phyloP scores from a whole-genome alignment of 2,113 vertebrate genomes.

The Trichomycterus rosablanca region DNA sequence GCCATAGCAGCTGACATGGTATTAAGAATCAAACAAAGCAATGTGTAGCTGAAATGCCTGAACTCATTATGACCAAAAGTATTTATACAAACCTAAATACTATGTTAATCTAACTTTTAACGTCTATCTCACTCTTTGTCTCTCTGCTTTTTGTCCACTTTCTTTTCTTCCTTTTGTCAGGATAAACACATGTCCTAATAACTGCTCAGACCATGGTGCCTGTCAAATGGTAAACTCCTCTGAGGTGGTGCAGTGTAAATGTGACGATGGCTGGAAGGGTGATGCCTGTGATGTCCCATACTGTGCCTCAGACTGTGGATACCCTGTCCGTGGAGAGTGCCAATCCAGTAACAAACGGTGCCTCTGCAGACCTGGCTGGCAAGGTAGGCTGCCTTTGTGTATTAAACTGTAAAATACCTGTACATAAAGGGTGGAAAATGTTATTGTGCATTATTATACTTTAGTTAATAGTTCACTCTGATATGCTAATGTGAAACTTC shows the following conservation, averaged over 20 bases:
- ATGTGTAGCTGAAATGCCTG: no score
- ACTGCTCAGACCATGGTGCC: constrained; percentile 85
- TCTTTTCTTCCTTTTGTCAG: no score
- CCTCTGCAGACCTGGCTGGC: constrained; percentile 77
- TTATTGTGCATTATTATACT: background rate
- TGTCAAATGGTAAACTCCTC: constrained; percentile 68
- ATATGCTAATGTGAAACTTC: background rate
- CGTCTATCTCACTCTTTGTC: background rate
- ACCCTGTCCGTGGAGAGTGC: constrained; percentile 74
- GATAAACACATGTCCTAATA: constrained; percentile 86
- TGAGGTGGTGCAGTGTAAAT: constrained; percentile 71
- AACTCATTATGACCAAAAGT: no score
- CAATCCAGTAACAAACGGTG: constrained; percentile 63
- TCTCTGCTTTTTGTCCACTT: background rate
- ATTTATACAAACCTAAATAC: no score
- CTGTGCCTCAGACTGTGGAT: constrained; percentile 76
- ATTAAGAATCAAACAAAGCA: no score
- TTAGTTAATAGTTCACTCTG: background rate
- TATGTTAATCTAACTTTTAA: no score
- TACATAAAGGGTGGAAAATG: background rate
- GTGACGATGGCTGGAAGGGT: constrained; percentile 81
- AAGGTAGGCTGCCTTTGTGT: constrained; percentile 71
- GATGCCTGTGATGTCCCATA: constrained; percentile 83
- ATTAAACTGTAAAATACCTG: background rate
- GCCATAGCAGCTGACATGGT: no score